A percentile compares a stretch with the other conserved stretches of the same genome.
These are phyloP conservation scores for Alectoris magna DNA, from an alignment of 2,797 vertebrate species.

Conservation along the genomic window DNA sequence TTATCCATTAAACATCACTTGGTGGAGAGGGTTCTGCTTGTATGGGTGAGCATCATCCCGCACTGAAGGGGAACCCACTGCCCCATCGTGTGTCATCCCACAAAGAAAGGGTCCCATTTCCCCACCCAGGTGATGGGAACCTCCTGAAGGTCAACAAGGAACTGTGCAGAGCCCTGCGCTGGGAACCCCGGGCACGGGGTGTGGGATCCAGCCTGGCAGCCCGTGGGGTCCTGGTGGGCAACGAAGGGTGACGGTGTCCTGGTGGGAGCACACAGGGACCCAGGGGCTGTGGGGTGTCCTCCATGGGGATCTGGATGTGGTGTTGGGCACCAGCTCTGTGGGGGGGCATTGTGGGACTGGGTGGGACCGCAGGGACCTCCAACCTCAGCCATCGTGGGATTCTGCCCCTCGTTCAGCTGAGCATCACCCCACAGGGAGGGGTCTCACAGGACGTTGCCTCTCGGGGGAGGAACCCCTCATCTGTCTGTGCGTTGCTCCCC, in stretches of 20 bases:
- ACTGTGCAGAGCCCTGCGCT: background rate
- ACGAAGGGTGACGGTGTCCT: accelerated
- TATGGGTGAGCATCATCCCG: background rate
- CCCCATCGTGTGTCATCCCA: background rate
- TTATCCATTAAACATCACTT: background rate
- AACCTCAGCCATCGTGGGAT: accelerated
- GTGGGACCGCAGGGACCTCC: background rate
- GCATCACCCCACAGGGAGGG: no score
- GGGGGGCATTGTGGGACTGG: background rate
- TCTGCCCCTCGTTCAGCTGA: background rate
- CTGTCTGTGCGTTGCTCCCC: background rate
- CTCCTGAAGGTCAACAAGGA: accelerated
- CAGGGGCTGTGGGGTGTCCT: background rate
- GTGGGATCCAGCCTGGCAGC: background rate
- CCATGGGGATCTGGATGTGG: background rate
- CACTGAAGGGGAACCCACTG: background rate
- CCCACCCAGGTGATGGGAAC: background rate
- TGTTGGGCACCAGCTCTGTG: background rate
- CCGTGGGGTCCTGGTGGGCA: background rate
- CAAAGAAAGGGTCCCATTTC: no score
- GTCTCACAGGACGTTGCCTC: background rate
- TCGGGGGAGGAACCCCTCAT: background rate
- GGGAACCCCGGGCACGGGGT: no score
- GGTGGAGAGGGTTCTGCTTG: background rate
- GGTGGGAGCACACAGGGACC: no score